Evolutionary conservation across 1,140 invertebrate genomes (phyloP), one percentile per base, ranked within the genome.

Genomic region (Trialeurodes vaporariorum): DNA sequence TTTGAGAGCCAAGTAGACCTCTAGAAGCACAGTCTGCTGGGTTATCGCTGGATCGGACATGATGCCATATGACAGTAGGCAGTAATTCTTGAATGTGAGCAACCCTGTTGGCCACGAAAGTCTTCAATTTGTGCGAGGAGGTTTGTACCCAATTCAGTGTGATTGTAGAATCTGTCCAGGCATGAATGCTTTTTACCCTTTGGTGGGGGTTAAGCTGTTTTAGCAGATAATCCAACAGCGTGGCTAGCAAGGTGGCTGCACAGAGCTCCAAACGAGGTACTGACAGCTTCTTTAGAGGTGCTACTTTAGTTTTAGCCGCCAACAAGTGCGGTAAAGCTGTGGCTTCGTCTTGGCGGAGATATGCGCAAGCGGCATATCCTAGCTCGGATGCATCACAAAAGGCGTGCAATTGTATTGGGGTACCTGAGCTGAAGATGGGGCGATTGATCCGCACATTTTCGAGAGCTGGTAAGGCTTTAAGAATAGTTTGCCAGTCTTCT

Each of bases 11-110:
- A n/a, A n/a, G n/a, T n/a, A n/a, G n/a, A n/a, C 77, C 75, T 21
- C 79, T 68, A 13, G 78, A 78, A 1, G 77, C 72, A 1, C 72
- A 70, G 71, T 82, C 80, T 1, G 77, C 79, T 0, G 79, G 77
- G 71, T 82, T 82, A 22, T 73, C 61, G 40, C 63, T 21, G 5
- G 73, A 72, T 12, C 72, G 69, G 2, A 81, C 73, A 69, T 81
- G 76, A 34, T 66, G 67, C 77, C 79, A 81, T 12, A 26, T 59
- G 1, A 64, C 59, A 0, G 34, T 25, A 5, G 40, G 17, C n/a
- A 67, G 69, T 1, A 74, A 24, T 22, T 73, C 68, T 61, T 75
- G 74, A 61, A 81, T 78, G 70, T 77, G 62, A 5, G 73, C 70
- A 13, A 81, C 75, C 5, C 79, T 61, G 71, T 81, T 79, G 12